phyloP scores from a whole-genome alignment of 2,113 vertebrate species.

The Ancistrus triradiatus region DNA sequence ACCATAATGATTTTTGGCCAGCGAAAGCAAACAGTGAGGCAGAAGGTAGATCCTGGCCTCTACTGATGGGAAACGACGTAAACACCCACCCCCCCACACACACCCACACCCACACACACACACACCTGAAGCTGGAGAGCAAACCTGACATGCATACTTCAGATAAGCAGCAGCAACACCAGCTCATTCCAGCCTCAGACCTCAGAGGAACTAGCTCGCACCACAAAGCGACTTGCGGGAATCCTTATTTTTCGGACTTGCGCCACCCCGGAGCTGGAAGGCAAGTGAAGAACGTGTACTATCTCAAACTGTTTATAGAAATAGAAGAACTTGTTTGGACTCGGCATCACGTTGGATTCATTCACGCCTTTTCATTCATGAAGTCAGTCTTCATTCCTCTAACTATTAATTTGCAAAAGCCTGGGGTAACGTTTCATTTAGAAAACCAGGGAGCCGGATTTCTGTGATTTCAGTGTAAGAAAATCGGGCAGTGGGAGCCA shows the following conservation, averaged over 20 bases:
- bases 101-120: slow-evolving; percentile 9
- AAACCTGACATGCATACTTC: background rate
- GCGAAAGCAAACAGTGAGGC: background rate
- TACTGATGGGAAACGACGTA: background rate
- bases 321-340: too few species aligned
- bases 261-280: too few species aligned
- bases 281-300: too few species aligned
- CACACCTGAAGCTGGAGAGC: background rate
- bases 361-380: too few species aligned
- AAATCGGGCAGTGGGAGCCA: background rate
- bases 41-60: background rate
- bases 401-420: too few species aligned
- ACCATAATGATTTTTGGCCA: too few species aligned
- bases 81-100: slow-evolving; percentile 4
- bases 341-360: too few species aligned
- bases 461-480: background rate
- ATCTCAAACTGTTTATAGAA: too few species aligned
- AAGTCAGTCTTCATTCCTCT: too few species aligned
- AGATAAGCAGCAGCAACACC: background rate
- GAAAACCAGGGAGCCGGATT: too few species aligned
- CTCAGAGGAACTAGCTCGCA: background rate
- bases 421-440: too few species aligned
- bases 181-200: background rate
- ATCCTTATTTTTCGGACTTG: background rate
- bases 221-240: background rate